phyloP scores from a whole-genome alignment of 2,888 invertebrate species.

The Leucozona laternaria region DNA sequence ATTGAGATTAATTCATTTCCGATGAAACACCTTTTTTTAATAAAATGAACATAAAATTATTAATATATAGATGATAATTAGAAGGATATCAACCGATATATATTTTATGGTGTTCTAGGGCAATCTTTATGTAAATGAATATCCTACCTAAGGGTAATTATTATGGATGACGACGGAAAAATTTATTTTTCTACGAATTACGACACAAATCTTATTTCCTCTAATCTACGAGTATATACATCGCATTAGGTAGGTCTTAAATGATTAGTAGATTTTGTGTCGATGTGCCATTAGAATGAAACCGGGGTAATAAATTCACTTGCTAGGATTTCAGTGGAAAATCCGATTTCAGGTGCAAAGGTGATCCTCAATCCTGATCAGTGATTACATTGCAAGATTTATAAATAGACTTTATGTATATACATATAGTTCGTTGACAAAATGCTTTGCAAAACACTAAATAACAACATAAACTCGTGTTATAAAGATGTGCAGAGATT shows the following conservation, averaged over 20 bases:
- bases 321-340: conserved; percentile 43
- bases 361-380: not conserved
- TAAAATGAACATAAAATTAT: conserved; percentile 4
- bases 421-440: conserved; percentile 42
- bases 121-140: conserved; percentile 58
- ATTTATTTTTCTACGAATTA: conserved; percentile 38
- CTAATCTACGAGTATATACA: not conserved
- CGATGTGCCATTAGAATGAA: not conserved
- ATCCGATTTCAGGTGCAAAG: conserved; percentile 61
- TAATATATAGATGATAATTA: conserved; percentile 44
- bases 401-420: not conserved
- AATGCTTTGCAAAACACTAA: conserved; percentile 45
- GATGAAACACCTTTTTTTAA: conserved; percentile 33
- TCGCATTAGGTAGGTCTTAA: conserved; percentile 19
- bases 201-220: conserved; percentile 25
- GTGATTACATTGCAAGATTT: conserved; percentile 26
- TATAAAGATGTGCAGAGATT: conserved; percentile 58
- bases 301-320: conserved; percentile 48
- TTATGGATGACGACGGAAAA: conserved; percentile 10
- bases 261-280: conserved; percentile 20
- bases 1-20: conserved; percentile 34
- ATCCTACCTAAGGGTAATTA: conserved; percentile 38
- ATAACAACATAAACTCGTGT: conserved; percentile 45
- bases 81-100: conserved; percentile 45
- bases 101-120: too few species aligned